These are phyloP conservation scores for Chelmon rostratus DNA, from an alignment of 2,797 vertebrate species.

Conservation along the genomic window DNA sequence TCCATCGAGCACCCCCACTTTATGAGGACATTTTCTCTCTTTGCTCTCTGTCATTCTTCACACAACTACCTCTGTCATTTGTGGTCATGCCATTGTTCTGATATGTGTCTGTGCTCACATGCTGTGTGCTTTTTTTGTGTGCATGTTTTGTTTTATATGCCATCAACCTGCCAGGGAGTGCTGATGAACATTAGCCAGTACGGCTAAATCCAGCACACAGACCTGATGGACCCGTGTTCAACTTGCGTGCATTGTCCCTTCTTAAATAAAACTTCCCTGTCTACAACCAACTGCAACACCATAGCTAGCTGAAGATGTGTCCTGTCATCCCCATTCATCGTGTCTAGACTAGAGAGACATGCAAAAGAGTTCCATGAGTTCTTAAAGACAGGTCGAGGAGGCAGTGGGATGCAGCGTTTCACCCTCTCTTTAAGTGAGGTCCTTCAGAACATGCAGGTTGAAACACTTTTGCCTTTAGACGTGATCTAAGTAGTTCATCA, in stretches of 20 bases:
- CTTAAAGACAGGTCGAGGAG: not conserved
- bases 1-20: not conserved
- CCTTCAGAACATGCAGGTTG: not conserved
- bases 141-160: too few relatives aligned
- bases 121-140: too few relatives aligned
- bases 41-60: not conserved
- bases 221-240: too few relatives aligned
- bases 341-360: too few relatives aligned
- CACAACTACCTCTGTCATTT: not conserved
- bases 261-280: too few relatives aligned
- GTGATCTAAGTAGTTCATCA: not conserved
- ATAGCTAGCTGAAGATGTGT: not conserved
- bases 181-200: too few relatives aligned
- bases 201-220: too few relatives aligned
- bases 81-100: too few relatives aligned
- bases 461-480: not conserved
- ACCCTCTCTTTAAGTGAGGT: not conserved
- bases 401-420: not conserved
- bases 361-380: not conserved
- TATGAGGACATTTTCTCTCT: not conserved
- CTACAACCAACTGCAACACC: not conserved
- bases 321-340: not conserved
- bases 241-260: too few relatives aligned
- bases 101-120: too few relatives aligned
- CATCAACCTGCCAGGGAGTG: too few relatives aligned